Conservation (phyloP, 1,140 invertebrate species). For the Hermetia illucens region DNA sequence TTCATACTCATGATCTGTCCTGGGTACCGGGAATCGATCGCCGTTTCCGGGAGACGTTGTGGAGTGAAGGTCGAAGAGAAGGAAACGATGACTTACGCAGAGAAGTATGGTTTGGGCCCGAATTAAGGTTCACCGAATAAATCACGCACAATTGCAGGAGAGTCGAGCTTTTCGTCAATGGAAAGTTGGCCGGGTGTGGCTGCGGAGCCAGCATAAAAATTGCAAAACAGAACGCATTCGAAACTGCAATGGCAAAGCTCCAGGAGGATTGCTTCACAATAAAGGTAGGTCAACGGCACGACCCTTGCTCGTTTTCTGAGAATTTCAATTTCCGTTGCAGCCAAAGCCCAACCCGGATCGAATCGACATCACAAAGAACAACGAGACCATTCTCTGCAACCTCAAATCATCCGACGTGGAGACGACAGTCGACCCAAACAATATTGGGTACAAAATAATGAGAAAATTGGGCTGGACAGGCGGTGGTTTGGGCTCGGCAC, state of each 20-base stretch:
- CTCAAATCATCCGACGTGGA: constrained; percentile 16
- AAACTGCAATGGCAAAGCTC: constrained; percentile 26
- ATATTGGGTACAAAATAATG: constrained; percentile 55
- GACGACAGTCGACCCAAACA: constrained; percentile 30
- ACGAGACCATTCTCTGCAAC: constrained; percentile 19
- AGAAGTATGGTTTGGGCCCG: constrained; percentile 6
- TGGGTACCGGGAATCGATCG: constrained; percentile 18
- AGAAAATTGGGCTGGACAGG: constrained; percentile 70
- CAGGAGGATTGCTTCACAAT: constrained; percentile 37
- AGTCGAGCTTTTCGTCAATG: constrained; percentile 22
- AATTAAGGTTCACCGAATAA: not conserved
- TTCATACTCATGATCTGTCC: constrained; percentile 12
- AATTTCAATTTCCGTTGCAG: constrained; percentile 8
- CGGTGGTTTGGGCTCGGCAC: constrained; percentile 53
- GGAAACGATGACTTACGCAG: too few relatives aligned
- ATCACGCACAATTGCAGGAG: constrained; percentile 5
- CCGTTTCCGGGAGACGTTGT: constrained; percentile 10
- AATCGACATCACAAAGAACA: constrained; percentile 20
- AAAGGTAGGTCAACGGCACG: constrained; percentile 28
- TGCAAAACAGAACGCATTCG: constrained; percentile 32
- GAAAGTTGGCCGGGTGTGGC: constrained; percentile 20
- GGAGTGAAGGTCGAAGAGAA: constrained; percentile 16
- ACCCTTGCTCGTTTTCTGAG: not conserved
- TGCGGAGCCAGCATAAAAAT: constrained; percentile 23
- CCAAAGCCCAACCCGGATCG: constrained; percentile 16